A percentile compares a stretch with the other conserved stretches of the same genome.
These are phyloP conservation scores for Taxidea taxus DNA, from an alignment of 2,113 vertebrate species.

Conservation along the genomic window DNA sequence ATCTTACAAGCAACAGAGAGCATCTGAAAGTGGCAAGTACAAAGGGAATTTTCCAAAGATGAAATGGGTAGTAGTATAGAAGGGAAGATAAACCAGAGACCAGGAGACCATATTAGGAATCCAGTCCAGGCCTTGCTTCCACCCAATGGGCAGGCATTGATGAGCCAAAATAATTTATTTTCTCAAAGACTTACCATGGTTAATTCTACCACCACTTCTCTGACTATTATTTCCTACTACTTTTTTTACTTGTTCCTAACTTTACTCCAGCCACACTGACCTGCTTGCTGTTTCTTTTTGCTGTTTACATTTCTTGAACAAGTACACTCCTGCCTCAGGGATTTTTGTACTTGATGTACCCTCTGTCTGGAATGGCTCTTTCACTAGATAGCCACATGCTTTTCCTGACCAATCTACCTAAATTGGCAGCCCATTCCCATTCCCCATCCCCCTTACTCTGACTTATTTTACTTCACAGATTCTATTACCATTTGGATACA, in stretches of 20 bases:
- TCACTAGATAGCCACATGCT: background rate
- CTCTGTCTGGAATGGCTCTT: background rate
- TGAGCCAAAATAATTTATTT: slow-evolving; percentile 34
- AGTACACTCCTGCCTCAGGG: background rate
- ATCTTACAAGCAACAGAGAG: background rate
- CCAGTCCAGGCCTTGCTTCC: background rate
- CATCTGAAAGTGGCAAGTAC: background rate
- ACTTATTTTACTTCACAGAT: slow-evolving; percentile 29
- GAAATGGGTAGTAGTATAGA: background rate
- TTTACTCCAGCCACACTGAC: background rate
- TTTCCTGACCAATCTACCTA: background rate
- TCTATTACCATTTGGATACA: background rate
- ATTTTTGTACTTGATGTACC: background rate
- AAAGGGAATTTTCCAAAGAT: slow-evolving; percentile 15
- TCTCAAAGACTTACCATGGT: background rate
- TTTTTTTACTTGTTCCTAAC: background rate
- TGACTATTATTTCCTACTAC: background rate
- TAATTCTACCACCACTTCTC: background rate
- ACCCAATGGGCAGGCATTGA: background rate
- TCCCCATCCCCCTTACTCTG: background rate
- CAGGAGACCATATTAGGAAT: background rate
- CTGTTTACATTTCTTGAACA: background rate
- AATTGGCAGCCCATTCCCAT: background rate
- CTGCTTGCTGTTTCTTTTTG: background rate
- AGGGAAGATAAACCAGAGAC: background rate